A percentile compares a stretch with the other conserved stretches of the same genome.
phyloP scores from a whole-genome alignment of 2,888 invertebrate genomes.

The Drosophila histrio region DNA sequence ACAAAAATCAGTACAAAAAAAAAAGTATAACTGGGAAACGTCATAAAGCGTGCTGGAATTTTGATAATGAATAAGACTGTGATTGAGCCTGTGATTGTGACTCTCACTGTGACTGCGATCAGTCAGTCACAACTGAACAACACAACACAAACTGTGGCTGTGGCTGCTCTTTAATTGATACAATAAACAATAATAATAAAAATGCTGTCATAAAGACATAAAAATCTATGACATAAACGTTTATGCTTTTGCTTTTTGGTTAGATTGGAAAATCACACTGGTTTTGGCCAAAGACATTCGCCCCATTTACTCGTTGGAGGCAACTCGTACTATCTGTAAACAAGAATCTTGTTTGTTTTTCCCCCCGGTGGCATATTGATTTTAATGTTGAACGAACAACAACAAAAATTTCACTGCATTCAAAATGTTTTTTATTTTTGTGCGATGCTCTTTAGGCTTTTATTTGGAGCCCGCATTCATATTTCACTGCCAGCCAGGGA shows the following conservation, averaged over 20 bases:
- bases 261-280: constrained; percentile 38
- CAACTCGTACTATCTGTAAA: constrained; percentile 30
- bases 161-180: constrained; percentile 64
- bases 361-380: constrained; percentile 71
- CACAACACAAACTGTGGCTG: background rate
- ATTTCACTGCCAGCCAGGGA: constrained; percentile 4
- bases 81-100: constrained; percentile 20
- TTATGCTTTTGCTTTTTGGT: constrained; percentile 1
- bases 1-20: constrained; percentile 44
- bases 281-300: constrained; percentile 13
- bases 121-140: constrained; percentile 57
- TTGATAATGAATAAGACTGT: constrained; percentile 61
- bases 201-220: constrained; percentile 63
- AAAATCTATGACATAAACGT: constrained; percentile 43
- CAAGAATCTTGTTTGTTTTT: constrained; percentile 68
- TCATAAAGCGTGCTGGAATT: constrained; percentile 78
- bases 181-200: constrained; percentile 58
- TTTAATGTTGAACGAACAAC: constrained; percentile 41
- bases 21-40: constrained; percentile 50
- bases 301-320: constrained; percentile 1
- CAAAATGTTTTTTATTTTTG: constrained; percentile 16
- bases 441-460: constrained; percentile 34
- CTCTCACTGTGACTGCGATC: constrained; percentile 38
- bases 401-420: constrained; percentile 51
- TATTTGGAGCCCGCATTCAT: constrained; percentile 29